Conservation (phyloP, 2,797 vertebrate genomes). For the Enteromius viviparus region DNA sequence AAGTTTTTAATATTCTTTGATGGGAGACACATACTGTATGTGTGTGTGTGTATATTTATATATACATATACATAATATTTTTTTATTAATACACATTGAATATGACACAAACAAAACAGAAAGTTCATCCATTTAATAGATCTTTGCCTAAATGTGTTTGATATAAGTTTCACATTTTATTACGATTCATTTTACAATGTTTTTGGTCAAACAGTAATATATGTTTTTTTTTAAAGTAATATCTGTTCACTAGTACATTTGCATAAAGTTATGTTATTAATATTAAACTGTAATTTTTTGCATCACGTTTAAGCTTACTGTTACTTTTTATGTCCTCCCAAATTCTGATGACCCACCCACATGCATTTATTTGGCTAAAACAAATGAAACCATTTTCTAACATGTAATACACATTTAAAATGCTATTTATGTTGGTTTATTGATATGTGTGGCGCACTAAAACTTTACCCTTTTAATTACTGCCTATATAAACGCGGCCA, state of each 20-base stretch:
- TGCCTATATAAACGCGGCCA: conserved; percentile 10
- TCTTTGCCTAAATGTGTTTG: neutral
- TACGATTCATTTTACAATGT: neutral
- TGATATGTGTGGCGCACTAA: conserved; percentile 8
- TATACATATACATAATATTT: no score
- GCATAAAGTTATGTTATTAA: neutral
- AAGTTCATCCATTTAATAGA: neutral
- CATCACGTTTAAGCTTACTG: neutral
- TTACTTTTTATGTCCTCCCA: neutral
- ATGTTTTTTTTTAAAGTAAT: neutral
- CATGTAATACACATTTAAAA: neutral
- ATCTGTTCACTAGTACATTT: neutral
- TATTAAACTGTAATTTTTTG: neutral
- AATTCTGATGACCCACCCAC: neutral
- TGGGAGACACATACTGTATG: neutral
- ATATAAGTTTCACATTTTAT: conserved; percentile 1
- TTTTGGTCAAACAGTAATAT: neutral
- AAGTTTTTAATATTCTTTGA: neutral
- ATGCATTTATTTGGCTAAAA: conserved; percentile 6
- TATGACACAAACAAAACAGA: neutral
- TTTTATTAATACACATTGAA: neutral
- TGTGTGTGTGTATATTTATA: no score
- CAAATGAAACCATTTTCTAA: neutral
- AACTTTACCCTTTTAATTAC: neutral
- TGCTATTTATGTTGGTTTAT: conserved; percentile 16